phyloP scores from a whole-genome alignment of 1,140 invertebrate genomes.

The Melitaea cinxia region DNA sequence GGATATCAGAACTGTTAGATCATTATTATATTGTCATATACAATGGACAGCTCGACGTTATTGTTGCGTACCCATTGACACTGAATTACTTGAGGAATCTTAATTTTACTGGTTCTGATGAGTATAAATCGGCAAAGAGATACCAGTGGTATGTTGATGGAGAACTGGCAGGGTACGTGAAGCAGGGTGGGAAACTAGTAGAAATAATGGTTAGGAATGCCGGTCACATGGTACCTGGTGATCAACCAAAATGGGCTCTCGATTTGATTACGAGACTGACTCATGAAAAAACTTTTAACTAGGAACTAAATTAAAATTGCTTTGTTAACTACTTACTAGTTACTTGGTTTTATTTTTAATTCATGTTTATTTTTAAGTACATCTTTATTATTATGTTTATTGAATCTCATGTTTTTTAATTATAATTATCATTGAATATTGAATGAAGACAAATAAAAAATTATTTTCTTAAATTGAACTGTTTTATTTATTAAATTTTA shows the following conservation, averaged over 20 bases:
- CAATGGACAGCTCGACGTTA: constrained; percentile 93
- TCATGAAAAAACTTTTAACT: constrained; percentile 80
- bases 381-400: constrained; percentile 8
- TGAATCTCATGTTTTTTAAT: neutral
- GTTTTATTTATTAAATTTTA: neutral
- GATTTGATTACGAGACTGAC: constrained; percentile 91
- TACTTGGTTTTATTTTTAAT: neutral
- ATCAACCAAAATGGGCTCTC: constrained; percentile 90
- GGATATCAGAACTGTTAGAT: constrained; percentile 86
- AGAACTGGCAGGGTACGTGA: constrained; percentile 90
- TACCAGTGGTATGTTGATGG: constrained; percentile 86
- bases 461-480: neutral
- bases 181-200: constrained; percentile 87
- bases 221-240: constrained; percentile 92
- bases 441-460: neutral
- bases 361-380: neutral
- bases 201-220: constrained; percentile 91
- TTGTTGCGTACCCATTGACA: constrained; percentile 90
- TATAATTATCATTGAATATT: neutral
- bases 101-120: constrained; percentile 85
- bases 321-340: neutral
- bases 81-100: constrained; percentile 87
- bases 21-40: constrained; percentile 89
- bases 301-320: neutral
- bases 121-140: constrained; percentile 85